These are phyloP conservation scores for Coboldia fuscipes DNA, from an alignment of 1,140 invertebrate species.

Conservation along the genomic window DNA sequence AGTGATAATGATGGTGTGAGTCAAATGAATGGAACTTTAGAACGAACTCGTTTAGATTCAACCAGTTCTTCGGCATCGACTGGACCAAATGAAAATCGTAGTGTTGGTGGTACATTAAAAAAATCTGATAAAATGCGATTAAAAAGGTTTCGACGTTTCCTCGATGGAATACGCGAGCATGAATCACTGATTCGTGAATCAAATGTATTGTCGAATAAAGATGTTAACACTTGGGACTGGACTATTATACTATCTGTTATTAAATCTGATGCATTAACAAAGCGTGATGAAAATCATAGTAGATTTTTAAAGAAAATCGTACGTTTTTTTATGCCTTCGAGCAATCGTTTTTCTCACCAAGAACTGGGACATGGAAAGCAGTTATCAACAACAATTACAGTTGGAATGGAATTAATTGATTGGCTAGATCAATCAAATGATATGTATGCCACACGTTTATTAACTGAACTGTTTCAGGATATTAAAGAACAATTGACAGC, in stretches of 20 bases:
- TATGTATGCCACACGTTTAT: slow-evolving; percentile 32
- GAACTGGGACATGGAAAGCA: slow-evolving; percentile 26
- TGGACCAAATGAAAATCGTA: neutral
- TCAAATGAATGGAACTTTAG: no score
- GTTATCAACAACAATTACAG: slow-evolving; percentile 38
- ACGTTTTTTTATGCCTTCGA: slow-evolving; percentile 71
- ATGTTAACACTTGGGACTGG: slow-evolving; percentile 65
- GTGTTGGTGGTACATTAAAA: no score
- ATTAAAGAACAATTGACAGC: slow-evolving; percentile 53
- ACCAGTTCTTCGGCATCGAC: no score
- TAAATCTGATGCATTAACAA: slow-evolving; percentile 22
- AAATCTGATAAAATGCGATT: no score
- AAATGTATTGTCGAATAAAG: slow-evolving; percentile 46
- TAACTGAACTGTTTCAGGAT: slow-evolving; percentile 62
- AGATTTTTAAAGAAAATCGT: slow-evolving; percentile 64
- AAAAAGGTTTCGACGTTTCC: slow-evolving; percentile 8
- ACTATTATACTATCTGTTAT: slow-evolving; percentile 31
- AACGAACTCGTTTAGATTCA: slow-evolving; percentile 14
- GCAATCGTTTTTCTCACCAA: slow-evolving; percentile 63
- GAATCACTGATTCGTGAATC: slow-evolving; percentile 51
- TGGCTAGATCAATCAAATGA: slow-evolving; percentile 28
- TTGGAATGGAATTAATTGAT: slow-evolving; percentile 56
- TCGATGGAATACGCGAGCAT: slow-evolving; percentile 25
- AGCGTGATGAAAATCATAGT: slow-evolving; percentile 52
- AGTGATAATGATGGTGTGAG: no score